Evolutionary conservation across 2,797 vertebrate species (phyloP).

Genomic region (Botia kubotai): DNA sequence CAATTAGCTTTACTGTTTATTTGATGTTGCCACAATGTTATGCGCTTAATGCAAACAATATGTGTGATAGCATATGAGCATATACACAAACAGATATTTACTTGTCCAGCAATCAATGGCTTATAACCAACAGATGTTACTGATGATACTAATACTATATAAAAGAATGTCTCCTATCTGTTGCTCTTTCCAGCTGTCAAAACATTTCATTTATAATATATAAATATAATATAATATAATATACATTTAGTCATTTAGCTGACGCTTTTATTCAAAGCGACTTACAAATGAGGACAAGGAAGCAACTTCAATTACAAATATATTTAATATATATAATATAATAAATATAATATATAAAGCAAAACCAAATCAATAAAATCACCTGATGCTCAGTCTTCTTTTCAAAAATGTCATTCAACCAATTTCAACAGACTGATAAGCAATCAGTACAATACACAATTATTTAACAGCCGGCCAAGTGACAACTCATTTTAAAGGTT

Average conservation of each 20-base stretch:
- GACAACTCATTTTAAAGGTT: not conserved
- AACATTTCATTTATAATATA: too few relatives aligned
- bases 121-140: constrained; percentile 9
- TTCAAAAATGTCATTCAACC: not conserved
- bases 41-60: not conserved
- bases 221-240: too few relatives aligned
- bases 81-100: not conserved
- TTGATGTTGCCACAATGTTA: not conserved
- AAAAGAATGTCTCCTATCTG: too few relatives aligned
- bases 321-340: too few relatives aligned
- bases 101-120: too few relatives aligned
- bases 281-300: too few relatives aligned
- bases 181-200: too few relatives aligned
- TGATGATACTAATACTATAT: too few relatives aligned
- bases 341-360: not conserved
- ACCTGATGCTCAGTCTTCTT: not conserved
- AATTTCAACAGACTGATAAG: not conserved
- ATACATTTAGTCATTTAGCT: too few relatives aligned
- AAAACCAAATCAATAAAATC: not conserved
- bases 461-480: not conserved
- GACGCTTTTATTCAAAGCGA: too few relatives aligned
- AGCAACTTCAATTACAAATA: too few relatives aligned
- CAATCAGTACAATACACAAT: not conserved
- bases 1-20: not conserved
- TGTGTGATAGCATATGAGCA: not conserved